A percentile compares a stretch with the other conserved stretches of the same genome.
phyloP scores from a whole-genome alignment of 1,140 invertebrate genomes.

The Trissolcus basalis region DNA sequence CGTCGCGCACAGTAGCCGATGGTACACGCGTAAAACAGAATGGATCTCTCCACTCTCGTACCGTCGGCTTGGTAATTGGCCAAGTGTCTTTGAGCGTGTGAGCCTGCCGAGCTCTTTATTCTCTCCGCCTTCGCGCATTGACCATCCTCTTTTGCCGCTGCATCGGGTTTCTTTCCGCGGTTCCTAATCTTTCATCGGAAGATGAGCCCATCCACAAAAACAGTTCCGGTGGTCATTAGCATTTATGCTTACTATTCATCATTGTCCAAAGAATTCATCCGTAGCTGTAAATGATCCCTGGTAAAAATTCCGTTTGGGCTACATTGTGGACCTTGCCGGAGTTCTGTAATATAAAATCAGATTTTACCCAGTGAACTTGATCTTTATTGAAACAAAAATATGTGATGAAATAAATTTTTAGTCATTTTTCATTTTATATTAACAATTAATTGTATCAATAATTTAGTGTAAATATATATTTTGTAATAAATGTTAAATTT shows the following conservation, averaged over 20 bases:
- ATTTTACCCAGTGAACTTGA: too few species aligned
- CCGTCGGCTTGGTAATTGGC: conserved; percentile 48
- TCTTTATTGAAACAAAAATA: too few species aligned
- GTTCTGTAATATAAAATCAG: too few species aligned
- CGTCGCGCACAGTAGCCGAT: conserved; percentile 30
- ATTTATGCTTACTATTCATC: conserved; percentile 57
- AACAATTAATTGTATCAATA: too few species aligned
- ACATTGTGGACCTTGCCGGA: too few species aligned
- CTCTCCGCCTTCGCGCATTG: conserved; percentile 48
- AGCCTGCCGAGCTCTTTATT: conserved; percentile 60
- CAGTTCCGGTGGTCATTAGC: conserved; percentile 39
- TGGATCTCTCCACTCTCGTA: conserved; percentile 20
- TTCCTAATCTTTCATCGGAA: conserved; percentile 13
- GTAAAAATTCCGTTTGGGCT: too few species aligned
- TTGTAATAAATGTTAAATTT: too few species aligned
- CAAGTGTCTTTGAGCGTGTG: conserved; percentile 55
- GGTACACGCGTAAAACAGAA: conserved; percentile 44
- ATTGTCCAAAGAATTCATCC: conserved; percentile 14
- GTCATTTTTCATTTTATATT: too few species aligned
- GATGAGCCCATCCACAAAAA: too few species aligned
- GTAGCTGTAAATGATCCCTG: too few species aligned
- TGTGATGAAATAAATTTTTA: too few species aligned
- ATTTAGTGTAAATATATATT: too few species aligned
- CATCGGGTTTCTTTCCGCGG: neutral
- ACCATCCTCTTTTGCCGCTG: conserved; percentile 23